phyloP scores from a whole-genome alignment of 2,888 invertebrate species.

The Bellardia pandia region DNA sequence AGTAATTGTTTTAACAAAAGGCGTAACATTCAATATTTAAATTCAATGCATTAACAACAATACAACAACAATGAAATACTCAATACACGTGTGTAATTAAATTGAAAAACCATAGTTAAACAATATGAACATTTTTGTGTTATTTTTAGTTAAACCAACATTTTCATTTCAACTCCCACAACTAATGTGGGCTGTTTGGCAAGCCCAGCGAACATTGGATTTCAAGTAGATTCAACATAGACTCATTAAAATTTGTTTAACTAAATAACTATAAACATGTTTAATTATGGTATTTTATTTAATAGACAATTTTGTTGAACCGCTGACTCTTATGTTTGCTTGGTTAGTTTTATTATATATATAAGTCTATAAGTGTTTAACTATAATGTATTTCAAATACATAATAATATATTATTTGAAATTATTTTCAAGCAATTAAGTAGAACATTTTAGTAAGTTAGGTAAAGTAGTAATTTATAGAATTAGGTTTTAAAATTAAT shows the following conservation, averaged over 20 bases:
- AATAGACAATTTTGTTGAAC: too few species aligned
- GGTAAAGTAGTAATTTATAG: not conserved
- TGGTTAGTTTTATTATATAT: not conserved
- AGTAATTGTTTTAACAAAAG: constrained; percentile 60
- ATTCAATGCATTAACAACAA: not conserved
- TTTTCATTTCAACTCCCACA: not conserved
- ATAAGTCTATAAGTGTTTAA: not conserved
- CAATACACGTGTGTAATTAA: constrained; percentile 48
- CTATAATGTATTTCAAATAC: not conserved
- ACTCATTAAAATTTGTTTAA: too few species aligned
- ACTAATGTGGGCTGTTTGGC: not conserved
- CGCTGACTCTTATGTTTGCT: not conserved
- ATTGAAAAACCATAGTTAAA: constrained; percentile 35
- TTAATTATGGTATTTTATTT: too few species aligned
- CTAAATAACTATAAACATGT: too few species aligned
- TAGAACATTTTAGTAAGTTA: not conserved
- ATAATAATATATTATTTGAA: constrained; percentile 5
- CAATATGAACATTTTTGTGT: not conserved
- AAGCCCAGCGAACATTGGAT: not conserved
- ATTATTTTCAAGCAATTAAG: constrained; percentile 19
- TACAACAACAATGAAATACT: constrained; percentile 18
- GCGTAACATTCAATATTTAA: constrained; percentile 45
- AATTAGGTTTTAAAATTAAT: not conserved
- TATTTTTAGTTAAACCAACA: constrained; percentile 39
- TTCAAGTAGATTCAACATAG: too few species aligned